A percentile compares a stretch with the other conserved stretches of the same genome.
Conservation (phyloP, 2,888 invertebrate genomes). For the Calameuta filiformis region DNA sequence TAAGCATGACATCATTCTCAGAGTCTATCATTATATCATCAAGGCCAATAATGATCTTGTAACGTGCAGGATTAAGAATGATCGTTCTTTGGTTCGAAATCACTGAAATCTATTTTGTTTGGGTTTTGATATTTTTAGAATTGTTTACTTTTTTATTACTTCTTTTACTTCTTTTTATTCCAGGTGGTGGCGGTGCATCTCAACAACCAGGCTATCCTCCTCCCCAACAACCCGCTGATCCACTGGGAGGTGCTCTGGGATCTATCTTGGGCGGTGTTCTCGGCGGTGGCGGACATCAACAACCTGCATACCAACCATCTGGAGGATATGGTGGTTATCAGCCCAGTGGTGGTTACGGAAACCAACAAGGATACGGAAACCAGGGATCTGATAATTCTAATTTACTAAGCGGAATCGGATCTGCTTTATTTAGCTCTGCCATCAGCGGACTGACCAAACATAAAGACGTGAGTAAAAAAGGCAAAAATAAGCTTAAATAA, state of each 20-base stretch:
- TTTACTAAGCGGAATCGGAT: slow-evolving; percentile 52
- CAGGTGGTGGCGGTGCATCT: slow-evolving; percentile 26
- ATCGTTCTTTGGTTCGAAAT: not conserved
- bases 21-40: slow-evolving; percentile 5
- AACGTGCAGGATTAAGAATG: not conserved
- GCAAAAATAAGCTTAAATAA: not conserved
- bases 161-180: not conserved
- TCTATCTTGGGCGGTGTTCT: slow-evolving; percentile 58
- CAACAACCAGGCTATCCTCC: slow-evolving; percentile 26
- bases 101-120: not conserved
- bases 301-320: slow-evolving; percentile 46
- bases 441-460: slow-evolving; percentile 54
- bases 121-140: not conserved
- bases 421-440: slow-evolving; percentile 55
- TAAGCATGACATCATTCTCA: slow-evolving; percentile 12
- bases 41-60: slow-evolving; percentile 17
- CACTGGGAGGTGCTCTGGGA: slow-evolving; percentile 49
- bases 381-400: slow-evolving; percentile 30
- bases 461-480: slow-evolving; percentile 50
- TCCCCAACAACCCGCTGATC: slow-evolving; percentile 40
- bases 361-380: slow-evolving; percentile 31
- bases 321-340: slow-evolving; percentile 47
- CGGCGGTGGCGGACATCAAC: slow-evolving; percentile 52
- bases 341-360: slow-evolving; percentile 39
- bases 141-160: not conserved